A percentile compares a stretch with the other conserved stretches of the same genome.
These are phyloP conservation scores for Drosophila watanabei DNA, from an alignment of 1,140 invertebrate genomes.

Conservation along the genomic window DNA sequence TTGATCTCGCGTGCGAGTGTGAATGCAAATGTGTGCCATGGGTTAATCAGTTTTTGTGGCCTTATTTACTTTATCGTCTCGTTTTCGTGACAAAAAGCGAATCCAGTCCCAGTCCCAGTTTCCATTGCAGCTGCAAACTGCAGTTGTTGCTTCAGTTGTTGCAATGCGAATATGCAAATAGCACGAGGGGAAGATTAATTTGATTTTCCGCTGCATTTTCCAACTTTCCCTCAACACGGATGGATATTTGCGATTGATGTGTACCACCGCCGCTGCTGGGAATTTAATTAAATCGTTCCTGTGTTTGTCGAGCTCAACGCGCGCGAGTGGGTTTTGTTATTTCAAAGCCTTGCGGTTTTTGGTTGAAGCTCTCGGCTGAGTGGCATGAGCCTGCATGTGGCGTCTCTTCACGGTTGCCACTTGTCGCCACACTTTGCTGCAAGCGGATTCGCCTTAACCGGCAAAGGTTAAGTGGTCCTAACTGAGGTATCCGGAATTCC, in stretches of 20 bases:
- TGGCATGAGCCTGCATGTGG: constrained; percentile 15
- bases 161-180: constrained; percentile 52
- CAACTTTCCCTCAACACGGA: constrained; percentile 27
- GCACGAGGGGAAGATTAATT: constrained; percentile 57
- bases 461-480: constrained; percentile 40
- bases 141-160: not conserved
- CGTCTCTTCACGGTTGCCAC: constrained; percentile 16
- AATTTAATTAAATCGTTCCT: constrained; percentile 44
- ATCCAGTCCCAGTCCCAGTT: constrained; percentile 3
- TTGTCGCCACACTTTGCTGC: constrained; percentile 39
- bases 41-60: constrained; percentile 43
- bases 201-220: constrained; percentile 56
- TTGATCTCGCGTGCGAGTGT: constrained; percentile 4
- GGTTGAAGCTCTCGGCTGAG: constrained; percentile 3
- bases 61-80: constrained; percentile 40
- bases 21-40: constrained; percentile 8
- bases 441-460: constrained; percentile 12
- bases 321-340: constrained; percentile 4
- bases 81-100: constrained; percentile 44
- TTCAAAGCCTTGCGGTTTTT: constrained; percentile 17
- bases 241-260: constrained; percentile 18
- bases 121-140: not conserved
- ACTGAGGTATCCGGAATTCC: too few species aligned
- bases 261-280: constrained; percentile 3
- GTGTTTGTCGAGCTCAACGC: not conserved